Percentiles rank a stretch among this genome's conserved stretches.
These are phyloP conservation scores for Drosophila repletoides DNA, from an alignment of 1,140 invertebrate genomes.

Conservation along the genomic window DNA sequence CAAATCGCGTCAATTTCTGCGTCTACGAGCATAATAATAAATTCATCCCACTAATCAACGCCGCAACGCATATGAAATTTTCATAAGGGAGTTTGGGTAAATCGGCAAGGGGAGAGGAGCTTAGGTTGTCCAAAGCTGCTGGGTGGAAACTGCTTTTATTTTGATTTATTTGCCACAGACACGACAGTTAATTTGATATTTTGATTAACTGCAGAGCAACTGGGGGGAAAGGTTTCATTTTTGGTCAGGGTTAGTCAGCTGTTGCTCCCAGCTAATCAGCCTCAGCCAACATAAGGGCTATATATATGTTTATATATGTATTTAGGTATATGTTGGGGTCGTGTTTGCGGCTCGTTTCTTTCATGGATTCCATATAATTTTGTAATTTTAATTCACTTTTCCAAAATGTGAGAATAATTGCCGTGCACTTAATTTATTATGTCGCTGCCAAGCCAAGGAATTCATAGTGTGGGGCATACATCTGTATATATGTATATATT, in stretches of 20 bases:
- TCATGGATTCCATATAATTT: conserved; percentile 54
- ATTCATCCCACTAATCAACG: conserved; percentile 70
- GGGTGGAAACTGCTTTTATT: conserved; percentile 64
- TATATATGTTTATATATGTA: not conserved
- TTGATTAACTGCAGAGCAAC: conserved; percentile 73
- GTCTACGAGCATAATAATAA: conserved; percentile 75
- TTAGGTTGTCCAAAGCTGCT: conserved; percentile 24
- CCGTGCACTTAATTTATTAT: conserved; percentile 76
- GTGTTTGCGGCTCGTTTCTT: conserved; percentile 16
- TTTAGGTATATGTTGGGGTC: conserved; percentile 20
- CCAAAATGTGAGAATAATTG: conserved; percentile 77
- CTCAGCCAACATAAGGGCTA: not conserved
- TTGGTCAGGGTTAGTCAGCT: conserved; percentile 48
- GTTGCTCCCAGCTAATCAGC: conserved; percentile 22
- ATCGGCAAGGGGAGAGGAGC: not conserved
- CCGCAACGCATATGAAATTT: conserved; percentile 61
- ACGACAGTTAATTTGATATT: conserved; percentile 82
- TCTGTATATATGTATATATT: no score
- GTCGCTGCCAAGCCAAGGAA: conserved; percentile 64
- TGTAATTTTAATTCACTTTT: conserved; percentile 74
- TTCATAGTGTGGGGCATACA: conserved; percentile 35
- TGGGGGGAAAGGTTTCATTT: conserved; percentile 5
- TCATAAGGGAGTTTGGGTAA: conserved; percentile 49
- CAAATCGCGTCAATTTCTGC: conserved; percentile 59
- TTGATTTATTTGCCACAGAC: conserved; percentile 81